These are phyloP conservation scores for Crax fasciolata DNA, from an alignment of 2,797 vertebrate genomes.

Conservation along the genomic window DNA sequence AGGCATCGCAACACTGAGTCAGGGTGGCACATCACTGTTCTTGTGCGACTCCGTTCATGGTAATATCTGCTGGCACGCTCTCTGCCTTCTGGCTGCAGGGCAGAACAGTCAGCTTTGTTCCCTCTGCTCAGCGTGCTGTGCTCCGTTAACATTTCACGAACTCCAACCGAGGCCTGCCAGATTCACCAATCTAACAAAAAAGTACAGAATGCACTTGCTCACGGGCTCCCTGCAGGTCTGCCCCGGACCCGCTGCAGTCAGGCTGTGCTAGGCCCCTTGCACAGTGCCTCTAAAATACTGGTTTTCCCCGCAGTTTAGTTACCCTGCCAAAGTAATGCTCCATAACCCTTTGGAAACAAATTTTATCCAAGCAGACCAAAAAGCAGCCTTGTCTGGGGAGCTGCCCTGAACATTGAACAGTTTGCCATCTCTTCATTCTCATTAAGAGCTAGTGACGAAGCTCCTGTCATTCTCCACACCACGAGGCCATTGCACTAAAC, in stretches of 20 bases:
- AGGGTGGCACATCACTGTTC: conserved; percentile 44
- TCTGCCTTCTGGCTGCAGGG: conserved; percentile 43
- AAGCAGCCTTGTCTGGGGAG: background rate
- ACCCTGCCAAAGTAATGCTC: background rate
- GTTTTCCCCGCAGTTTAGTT: background rate
- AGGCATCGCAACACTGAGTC: conserved; percentile 2
- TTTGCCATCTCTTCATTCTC: background rate
- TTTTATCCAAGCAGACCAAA: background rate
- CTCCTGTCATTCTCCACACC: background rate
- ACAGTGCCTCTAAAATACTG: background rate
- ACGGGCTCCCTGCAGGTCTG: too few species aligned
- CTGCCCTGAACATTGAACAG: background rate
- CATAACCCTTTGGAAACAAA: background rate
- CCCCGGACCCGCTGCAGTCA: background rate
- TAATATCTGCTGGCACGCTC: conserved; percentile 51
- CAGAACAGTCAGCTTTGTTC: conserved; percentile 63
- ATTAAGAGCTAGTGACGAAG: background rate
- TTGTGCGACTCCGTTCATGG: conserved; percentile 27
- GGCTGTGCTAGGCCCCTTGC: background rate
- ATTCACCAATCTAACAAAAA: background rate
- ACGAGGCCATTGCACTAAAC: conserved; percentile 9
- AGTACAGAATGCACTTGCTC: background rate
- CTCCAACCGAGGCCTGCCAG: background rate
- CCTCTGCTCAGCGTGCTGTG: background rate
- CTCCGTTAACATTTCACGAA: background rate